Evolutionary conservation across 1,140 invertebrate species (phyloP).

Genomic region (Trichonephila clavipes): DNA sequence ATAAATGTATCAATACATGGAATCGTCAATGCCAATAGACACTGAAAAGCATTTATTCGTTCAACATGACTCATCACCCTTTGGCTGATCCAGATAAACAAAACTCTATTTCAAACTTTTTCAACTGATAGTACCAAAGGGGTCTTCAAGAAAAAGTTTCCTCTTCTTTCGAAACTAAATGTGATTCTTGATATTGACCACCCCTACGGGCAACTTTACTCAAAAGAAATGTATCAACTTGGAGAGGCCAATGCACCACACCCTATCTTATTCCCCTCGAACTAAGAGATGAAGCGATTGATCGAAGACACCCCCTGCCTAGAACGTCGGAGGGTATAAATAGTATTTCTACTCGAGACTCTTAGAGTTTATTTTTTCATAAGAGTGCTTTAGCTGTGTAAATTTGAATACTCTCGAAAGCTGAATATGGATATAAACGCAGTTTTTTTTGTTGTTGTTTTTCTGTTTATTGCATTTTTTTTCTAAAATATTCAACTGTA

Average conservation of each 20-base stretch:
- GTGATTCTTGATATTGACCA: conserved; percentile 25
- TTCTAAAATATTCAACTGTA: no score
- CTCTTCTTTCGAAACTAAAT: background rate
- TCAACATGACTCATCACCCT: background rate
- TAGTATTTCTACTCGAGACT: background rate
- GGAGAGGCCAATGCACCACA: background rate
- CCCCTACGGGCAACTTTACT: background rate
- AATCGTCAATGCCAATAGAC: background rate
- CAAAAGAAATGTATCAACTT: conserved; percentile 4
- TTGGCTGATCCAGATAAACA: background rate
- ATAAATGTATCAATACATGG: no score
- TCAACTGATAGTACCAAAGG: background rate
- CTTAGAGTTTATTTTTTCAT: no score
- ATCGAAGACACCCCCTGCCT: background rate
- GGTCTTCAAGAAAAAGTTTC: background rate
- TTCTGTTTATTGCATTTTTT: no score
- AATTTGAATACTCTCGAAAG: no score
- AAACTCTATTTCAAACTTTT: conserved; percentile 31
- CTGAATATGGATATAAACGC: no score
- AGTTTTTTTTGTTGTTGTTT: no score
- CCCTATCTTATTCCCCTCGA: background rate
- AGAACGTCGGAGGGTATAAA: background rate
- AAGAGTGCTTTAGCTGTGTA: no score
- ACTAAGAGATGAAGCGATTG: conserved; percentile 1
- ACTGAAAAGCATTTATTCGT: background rate